phyloP scores from a whole-genome alignment of 1,140 invertebrate species.

The Polypedilum pembai region DNA sequence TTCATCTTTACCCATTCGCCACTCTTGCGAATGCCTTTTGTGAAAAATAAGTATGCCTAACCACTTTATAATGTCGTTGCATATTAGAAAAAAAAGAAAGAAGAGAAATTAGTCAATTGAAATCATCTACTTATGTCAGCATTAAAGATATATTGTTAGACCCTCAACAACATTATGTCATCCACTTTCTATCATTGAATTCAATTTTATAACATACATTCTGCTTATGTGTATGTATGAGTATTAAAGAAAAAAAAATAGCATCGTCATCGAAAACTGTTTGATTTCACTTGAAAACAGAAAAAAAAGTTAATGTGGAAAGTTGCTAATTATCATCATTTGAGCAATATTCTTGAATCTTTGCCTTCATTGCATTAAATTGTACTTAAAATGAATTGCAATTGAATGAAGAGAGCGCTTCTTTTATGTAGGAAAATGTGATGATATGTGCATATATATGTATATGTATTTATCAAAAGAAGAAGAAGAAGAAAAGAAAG shows the following conservation, averaged over 20 bases:
- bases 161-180: slow-evolving; percentile 1
- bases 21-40: not conserved
- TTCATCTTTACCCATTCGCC: not conserved
- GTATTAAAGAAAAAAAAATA: not conserved
- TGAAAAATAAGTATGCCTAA: slow-evolving; percentile 3
- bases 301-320: no score
- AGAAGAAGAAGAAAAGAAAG: not conserved
- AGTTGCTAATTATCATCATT: no score
- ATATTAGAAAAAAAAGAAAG: not conserved
- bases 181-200: not conserved
- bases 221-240: not conserved
- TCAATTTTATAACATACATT: not conserved
- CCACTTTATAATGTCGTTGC: not conserved
- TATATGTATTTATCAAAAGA: not conserved
- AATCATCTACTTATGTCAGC: slow-evolving; percentile 27
- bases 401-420: no score
- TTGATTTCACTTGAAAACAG: not conserved
- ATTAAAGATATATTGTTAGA: slow-evolving; percentile 7
- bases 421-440: not conserved
- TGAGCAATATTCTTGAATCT: no score
- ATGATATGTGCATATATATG: not conserved
- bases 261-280: not conserved
- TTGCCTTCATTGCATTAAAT: no score
- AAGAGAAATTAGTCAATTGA: slow-evolving; percentile 20
- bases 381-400: no score